Percentiles rank a stretch among this genome's conserved stretches.
phyloP scores from a whole-genome alignment of 30 jellyfish, hydroid and myxozoan species.

The Catostylus mosaicus region DNA sequence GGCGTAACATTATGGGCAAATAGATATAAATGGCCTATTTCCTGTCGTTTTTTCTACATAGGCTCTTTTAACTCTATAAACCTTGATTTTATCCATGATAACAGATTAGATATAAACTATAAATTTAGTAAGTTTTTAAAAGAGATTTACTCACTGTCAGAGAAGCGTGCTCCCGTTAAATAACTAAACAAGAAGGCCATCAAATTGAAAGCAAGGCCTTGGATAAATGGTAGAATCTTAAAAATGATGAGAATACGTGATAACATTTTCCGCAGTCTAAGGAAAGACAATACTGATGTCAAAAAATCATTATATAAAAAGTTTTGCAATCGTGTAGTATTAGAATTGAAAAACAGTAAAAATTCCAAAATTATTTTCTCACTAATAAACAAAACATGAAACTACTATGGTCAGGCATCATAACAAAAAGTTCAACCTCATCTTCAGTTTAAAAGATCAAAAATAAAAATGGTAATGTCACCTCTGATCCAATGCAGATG shows the following conservation, averaged over 20 bases:
- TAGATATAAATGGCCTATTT: no score
- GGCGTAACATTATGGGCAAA: no score
- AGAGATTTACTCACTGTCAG: conserved; percentile 35
- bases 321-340: conserved; percentile 26
- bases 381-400: conserved; percentile 16
- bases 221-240: conserved; percentile 25
- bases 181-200: conserved; percentile 29
- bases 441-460: conserved; percentile 10
- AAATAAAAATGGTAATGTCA: not conserved
- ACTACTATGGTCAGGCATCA: conserved; percentile 1
- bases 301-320: conserved; percentile 6
- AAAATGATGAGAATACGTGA: conserved; percentile 20
- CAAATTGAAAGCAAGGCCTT: conserved; percentile 22
- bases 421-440: not conserved
- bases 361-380: conserved; percentile 8
- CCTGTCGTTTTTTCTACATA: no score
- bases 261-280: conserved; percentile 13
- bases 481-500: not conserved
- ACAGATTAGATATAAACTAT: not conserved
- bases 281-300: conserved; percentile 20
- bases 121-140: conserved; percentile 10
- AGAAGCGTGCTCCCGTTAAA: conserved; percentile 35
- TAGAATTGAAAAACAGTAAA: conserved; percentile 1
- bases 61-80: conserved; percentile 10
- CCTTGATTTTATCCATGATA: conserved; percentile 21